phyloP scores from a whole-genome alignment of 2,888 invertebrate genomes.

The Lepetodrilus schrolli region DNA sequence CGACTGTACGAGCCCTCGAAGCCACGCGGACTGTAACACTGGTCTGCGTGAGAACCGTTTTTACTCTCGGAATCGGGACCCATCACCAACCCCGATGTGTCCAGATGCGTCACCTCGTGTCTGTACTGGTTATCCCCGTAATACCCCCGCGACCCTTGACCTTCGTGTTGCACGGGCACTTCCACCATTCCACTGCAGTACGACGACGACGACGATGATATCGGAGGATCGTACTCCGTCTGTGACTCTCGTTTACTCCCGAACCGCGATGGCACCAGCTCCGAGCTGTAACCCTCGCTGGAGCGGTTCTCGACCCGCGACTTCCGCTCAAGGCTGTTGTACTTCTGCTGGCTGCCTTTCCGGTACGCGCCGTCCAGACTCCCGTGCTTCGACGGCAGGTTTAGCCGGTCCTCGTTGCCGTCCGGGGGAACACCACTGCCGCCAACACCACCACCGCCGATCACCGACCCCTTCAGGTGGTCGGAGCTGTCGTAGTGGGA shows the following conservation, averaged over 20 bases:
- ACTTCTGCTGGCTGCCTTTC: slow-evolving; percentile 36
- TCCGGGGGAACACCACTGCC: background rate
- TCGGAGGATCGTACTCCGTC: slow-evolving; percentile 54
- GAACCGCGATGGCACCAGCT: slow-evolving; percentile 57
- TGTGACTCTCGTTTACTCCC: slow-evolving; percentile 63
- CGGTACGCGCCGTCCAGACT: slow-evolving; percentile 67
- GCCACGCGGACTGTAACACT: slow-evolving; percentile 65
- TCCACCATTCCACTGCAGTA: slow-evolving; percentile 46
- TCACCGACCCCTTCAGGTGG: slow-evolving; percentile 58
- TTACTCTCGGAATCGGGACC: slow-evolving; percentile 49
- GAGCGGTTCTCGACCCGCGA: slow-evolving; percentile 44
- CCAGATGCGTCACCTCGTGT: slow-evolving; percentile 45
- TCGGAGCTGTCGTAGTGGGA: slow-evolving; percentile 71
- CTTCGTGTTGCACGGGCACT: slow-evolving; percentile 57
- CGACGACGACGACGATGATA: too few species aligned
- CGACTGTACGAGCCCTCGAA: slow-evolving; percentile 48
- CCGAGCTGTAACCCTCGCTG: slow-evolving; percentile 42
- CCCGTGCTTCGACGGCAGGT: slow-evolving; percentile 58
- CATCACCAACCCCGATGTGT: slow-evolving; percentile 53
- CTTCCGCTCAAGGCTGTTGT: slow-evolving; percentile 50
- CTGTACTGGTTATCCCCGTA: slow-evolving; percentile 33
- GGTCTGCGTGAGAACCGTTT: slow-evolving; percentile 38
- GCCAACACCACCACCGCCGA: slow-evolving; percentile 1
- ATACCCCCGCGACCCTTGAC: background rate
- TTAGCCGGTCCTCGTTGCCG: slow-evolving; percentile 41